Conservation (phyloP, 2,797 vertebrate species). For the Falco novaeseelandiae region DNA sequence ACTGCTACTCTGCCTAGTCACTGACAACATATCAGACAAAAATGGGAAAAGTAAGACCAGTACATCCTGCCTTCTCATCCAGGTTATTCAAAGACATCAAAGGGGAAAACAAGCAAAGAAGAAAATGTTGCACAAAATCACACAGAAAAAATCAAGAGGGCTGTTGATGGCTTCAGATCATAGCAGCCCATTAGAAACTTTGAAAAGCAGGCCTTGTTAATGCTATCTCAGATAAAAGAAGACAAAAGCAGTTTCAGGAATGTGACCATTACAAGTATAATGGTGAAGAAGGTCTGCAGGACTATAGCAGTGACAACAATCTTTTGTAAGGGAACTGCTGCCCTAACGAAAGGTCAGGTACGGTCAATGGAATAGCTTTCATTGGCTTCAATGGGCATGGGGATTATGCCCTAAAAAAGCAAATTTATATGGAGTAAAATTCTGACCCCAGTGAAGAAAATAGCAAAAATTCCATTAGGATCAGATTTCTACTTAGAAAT, state of each 20-base stretch:
- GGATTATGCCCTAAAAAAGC: not conserved
- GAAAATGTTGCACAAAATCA: constrained; percentile 8
- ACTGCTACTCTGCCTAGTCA: not conserved
- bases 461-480: not conserved
- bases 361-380: not conserved
- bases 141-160: not conserved
- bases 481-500: not conserved
- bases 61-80: not conserved
- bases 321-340: not conserved
- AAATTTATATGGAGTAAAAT: not conserved
- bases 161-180: constrained; percentile 25
- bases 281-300: constrained; percentile 23
- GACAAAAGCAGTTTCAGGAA: constrained; percentile 37
- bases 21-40: not conserved
- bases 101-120: constrained; percentile 25
- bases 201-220: constrained; percentile 38
- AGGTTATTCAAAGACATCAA: constrained; percentile 21
- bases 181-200: constrained; percentile 39
- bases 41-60: not conserved
- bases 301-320: not conserved
- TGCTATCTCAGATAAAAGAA: constrained; percentile 2
- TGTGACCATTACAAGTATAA: constrained; percentile 14
- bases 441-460: not conserved
- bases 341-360: constrained; percentile 31
- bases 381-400: not conserved